Base-by-base conservation (phyloP, 1,140 invertebrate species). In the Lepidotrigona ventralis region DNA sequence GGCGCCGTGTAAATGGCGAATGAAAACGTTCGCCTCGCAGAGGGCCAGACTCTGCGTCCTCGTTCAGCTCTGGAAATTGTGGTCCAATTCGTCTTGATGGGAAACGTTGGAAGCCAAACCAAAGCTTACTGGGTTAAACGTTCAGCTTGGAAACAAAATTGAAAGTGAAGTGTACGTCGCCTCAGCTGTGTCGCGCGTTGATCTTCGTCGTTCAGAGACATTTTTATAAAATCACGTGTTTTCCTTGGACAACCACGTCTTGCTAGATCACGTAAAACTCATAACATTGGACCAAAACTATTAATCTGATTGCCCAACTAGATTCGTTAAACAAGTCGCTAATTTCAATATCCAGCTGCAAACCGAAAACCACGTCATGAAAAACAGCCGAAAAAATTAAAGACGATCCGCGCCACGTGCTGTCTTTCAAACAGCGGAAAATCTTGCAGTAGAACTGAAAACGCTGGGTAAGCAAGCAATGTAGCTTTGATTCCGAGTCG, bases 401-500 rank as follows among this genome's bases (percentile, higher is more conserved):
- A 5, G 39, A 39, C 39, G 6, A 46, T 46, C 39, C 8, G 39
- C 39, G 39, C 39, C 39, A 46, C 39, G 39, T 46, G 33, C 33
- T 33, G 39, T 46, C 39, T 46, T 46, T 46, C 0, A 60, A 60
- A n/a, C 23, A 14, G 58, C 3, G 11, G 58, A 60, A 14, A 46
- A 0, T 0, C 19, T 63, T 46, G 73, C 56, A 83, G 51, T 0
- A 56, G 60, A 60, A 39, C 58, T 1, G 29, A 68, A 29, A 68
- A 23, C 21, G 29, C 11, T 46, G 21, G 56, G 26, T 54, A 26
- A 66, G 72, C 58, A 14, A 75, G 46, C 83, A 70, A 86, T 75
- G 81, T 26, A 70, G 76, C 88, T 87, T 90, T 89, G 88, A 90
- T 90, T 87, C 72, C 51, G 68, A 84, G 54, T 70, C 85, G 85